Percentiles rank a stretch among this genome's conserved stretches.
These are phyloP conservation scores for Macrosteles quadrilineatus DNA, from an alignment of 1,140 invertebrate genomes.

Conservation along the genomic window DNA sequence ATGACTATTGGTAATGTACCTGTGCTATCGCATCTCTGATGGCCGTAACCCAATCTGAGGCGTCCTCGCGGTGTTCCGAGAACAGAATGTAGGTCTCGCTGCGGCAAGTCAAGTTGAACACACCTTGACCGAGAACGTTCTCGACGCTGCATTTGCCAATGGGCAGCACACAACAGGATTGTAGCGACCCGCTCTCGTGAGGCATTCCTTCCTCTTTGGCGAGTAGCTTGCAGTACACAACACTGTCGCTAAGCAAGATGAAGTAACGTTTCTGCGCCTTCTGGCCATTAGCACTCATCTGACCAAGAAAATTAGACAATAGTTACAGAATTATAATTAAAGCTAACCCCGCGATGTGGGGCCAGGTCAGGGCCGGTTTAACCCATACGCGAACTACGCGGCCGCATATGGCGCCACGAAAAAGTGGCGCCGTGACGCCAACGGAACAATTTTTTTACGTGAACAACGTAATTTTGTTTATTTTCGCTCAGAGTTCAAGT, in stretches of 20 bases:
- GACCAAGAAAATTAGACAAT: not conserved
- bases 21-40: constrained; percentile 58
- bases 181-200: constrained; percentile 45
- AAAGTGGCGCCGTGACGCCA: too few species aligned
- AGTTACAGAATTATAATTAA: too few species aligned
- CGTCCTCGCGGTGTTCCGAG: constrained; percentile 55
- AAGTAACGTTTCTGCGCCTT: constrained; percentile 51
- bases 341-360: too few species aligned
- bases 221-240: constrained; percentile 61
- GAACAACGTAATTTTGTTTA: too few species aligned
- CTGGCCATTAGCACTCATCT: constrained; percentile 36
- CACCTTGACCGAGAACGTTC: constrained; percentile 54
- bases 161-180: constrained; percentile 60
- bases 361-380: too few species aligned
- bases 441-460: too few species aligned
- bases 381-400: too few species aligned
- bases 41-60: constrained; percentile 57
- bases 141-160: constrained; percentile 62
- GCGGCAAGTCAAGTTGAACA: constrained; percentile 60
- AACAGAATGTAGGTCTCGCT: constrained; percentile 60
- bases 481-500: too few species aligned
- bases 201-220: not conserved
- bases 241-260: constrained; percentile 58
- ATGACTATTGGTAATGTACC: too few species aligned
- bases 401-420: too few species aligned